A percentile compares a stretch with the other conserved stretches of the same genome.
Evolutionary conservation across 2,888 invertebrate species (phyloP).

Genomic region (Ormyrus rosae): DNA sequence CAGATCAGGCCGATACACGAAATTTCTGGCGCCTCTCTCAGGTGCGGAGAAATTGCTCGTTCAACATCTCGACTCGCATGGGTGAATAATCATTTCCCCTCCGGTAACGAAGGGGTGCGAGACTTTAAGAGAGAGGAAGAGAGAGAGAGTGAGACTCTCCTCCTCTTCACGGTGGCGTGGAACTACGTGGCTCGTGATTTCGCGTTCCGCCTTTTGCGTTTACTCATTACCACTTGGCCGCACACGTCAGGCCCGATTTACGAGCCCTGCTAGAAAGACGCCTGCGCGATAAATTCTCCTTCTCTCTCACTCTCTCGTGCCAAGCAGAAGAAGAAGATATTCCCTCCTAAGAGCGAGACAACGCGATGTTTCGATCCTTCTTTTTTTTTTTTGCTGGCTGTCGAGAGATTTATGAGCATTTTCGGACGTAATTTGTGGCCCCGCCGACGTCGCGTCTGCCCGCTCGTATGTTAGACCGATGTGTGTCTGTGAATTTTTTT

Average conservation of each 20-base stretch:
- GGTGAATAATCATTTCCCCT: slow-evolving; percentile 72
- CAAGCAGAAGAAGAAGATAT: slow-evolving; percentile 28
- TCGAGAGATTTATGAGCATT: background rate
- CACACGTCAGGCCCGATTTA: slow-evolving; percentile 61
- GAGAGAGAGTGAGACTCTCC: slow-evolving; percentile 28
- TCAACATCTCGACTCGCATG: slow-evolving; percentile 20
- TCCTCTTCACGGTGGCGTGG: background rate
- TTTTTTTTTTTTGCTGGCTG: background rate
- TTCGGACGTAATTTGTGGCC: too few relatives aligned
- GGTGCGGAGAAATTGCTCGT: slow-evolving; percentile 7
- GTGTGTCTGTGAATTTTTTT: too few relatives aligned
- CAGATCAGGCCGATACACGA: too few relatives aligned
- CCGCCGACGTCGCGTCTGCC: too few relatives aligned
- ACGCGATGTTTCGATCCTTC: too few relatives aligned
- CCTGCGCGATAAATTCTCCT: slow-evolving; percentile 23
- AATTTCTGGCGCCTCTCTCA: too few relatives aligned
- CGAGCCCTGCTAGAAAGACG: slow-evolving; percentile 41
- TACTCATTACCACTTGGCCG: slow-evolving; percentile 55
- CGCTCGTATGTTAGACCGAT: too few relatives aligned
- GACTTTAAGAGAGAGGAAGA: slow-evolving; percentile 60
- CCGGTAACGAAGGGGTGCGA: slow-evolving; percentile 68
- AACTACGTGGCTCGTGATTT: slow-evolving; percentile 37
- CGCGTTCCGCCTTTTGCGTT: slow-evolving; percentile 52
- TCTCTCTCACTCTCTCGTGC: background rate
- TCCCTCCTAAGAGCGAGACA: background rate